These are phyloP conservation scores for Cyanoliseus patagonus DNA, from an alignment of 2,113 vertebrate species.

Conservation along the genomic window DNA sequence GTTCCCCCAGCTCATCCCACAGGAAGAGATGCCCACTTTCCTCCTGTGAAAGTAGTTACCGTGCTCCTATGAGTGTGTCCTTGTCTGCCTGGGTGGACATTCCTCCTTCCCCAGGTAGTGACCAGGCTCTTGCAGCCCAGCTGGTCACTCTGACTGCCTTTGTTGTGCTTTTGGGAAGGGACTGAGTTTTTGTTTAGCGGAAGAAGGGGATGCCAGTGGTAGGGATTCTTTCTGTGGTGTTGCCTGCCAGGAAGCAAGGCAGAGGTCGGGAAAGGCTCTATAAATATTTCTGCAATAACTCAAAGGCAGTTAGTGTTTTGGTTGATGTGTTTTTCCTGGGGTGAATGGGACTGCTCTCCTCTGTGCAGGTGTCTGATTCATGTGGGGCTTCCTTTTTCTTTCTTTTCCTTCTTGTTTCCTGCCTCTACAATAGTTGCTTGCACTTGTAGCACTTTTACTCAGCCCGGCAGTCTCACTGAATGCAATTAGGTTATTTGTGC, in stretches of 20 bases:
- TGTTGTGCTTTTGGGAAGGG: background rate
- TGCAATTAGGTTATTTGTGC: conserved; percentile 35
- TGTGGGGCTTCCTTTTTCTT: conserved; percentile 51
- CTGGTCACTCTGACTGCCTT: background rate
- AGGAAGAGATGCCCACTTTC: background rate
- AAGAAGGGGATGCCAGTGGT: conserved; percentile 47
- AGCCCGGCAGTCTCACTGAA: background rate
- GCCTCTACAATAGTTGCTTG: conserved; percentile 42
- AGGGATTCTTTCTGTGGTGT: conserved; percentile 37
- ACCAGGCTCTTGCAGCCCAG: background rate
- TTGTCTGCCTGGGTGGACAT: background rate
- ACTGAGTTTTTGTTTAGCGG: background rate
- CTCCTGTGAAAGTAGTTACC: background rate
- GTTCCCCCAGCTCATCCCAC: background rate
- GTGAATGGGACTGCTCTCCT: background rate
- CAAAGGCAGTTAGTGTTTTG: conserved; percentile 30
- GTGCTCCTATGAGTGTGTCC: background rate
- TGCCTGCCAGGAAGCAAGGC: conserved; percentile 54
- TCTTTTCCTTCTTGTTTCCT: conserved; percentile 64
- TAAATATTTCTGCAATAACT: conserved; percentile 57
- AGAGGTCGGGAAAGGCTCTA: conserved; percentile 36
- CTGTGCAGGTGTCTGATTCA: conserved; percentile 45
- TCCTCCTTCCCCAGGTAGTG: background rate
- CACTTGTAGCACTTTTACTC: conserved; percentile 37
- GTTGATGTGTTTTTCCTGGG: conserved; percentile 58